phyloP scores from a whole-genome alignment of 2,888 invertebrate species.

The Aproaerema taeniolella region DNA sequence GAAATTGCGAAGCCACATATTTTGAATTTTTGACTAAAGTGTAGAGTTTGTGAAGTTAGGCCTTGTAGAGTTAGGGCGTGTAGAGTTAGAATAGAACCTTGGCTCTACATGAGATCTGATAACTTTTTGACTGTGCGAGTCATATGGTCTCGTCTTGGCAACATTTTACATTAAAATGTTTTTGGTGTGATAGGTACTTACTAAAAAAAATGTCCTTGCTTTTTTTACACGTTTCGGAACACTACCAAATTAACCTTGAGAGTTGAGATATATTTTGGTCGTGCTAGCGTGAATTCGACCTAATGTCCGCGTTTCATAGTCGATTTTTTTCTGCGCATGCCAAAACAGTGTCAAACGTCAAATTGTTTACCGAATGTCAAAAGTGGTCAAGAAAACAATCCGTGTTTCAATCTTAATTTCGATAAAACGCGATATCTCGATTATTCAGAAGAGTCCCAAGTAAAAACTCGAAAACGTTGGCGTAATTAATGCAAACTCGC shows the following conservation, averaged over 20 bases:
- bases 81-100: not conserved
- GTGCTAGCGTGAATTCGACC: slow-evolving; percentile 1
- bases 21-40: no score
- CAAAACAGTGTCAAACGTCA: slow-evolving; percentile 11
- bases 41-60: no score
- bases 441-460: not conserved
- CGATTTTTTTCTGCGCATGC: slow-evolving; percentile 10
- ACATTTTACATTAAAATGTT: no score
- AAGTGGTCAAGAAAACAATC: slow-evolving; percentile 4
- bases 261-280: no score
- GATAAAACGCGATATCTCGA: slow-evolving; percentile 12
- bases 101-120: no score
- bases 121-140: no score
- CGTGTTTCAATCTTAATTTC: not conserved
- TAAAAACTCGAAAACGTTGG: not conserved
- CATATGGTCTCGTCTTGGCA: no score
- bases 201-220: no score
- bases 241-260: no score
- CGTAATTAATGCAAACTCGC: slow-evolving; percentile 16
- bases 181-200: no score
- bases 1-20: no score
- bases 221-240: no score
- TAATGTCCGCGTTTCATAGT: not conserved
- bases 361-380: slow-evolving; percentile 7
- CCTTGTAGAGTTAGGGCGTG: not conserved